phyloP scores from a whole-genome alignment of 2,113 vertebrate species.

The Odocoileus virginianus region DNA sequence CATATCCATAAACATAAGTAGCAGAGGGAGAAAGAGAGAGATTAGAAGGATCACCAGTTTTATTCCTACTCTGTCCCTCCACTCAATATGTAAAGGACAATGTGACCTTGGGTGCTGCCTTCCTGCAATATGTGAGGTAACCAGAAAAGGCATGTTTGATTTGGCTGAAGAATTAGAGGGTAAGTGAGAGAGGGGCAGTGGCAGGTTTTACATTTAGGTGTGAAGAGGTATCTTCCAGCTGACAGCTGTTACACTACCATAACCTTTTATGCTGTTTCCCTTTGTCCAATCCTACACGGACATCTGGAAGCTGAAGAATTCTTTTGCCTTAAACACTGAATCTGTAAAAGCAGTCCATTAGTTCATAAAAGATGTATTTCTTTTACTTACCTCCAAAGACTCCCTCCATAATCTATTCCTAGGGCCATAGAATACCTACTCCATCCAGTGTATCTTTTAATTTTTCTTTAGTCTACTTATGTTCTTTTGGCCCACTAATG shows the following conservation, averaged over 20 bases:
- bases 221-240: neutral
- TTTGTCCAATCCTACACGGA: neutral
- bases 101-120: neutral
- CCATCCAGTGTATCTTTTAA: neutral
- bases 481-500: neutral
- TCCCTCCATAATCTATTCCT: neutral
- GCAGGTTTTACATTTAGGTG: neutral
- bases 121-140: neutral
- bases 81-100: neutral
- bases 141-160: neutral
- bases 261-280: neutral
- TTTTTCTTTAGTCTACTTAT: neutral
- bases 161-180: neutral
- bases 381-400: neutral
- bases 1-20: neutral
- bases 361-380: neutral
- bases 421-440: neutral
- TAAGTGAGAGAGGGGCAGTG: neutral
- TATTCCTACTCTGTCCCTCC: neutral
- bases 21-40: neutral
- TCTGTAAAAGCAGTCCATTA: neutral
- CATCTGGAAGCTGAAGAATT: neutral
- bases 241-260: neutral
- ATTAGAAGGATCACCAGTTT: neutral
- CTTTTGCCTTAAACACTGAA: neutral